Evolutionary conservation across 2,888 invertebrate species (phyloP).

Genomic region (Melinopterus prodromus): DNA sequence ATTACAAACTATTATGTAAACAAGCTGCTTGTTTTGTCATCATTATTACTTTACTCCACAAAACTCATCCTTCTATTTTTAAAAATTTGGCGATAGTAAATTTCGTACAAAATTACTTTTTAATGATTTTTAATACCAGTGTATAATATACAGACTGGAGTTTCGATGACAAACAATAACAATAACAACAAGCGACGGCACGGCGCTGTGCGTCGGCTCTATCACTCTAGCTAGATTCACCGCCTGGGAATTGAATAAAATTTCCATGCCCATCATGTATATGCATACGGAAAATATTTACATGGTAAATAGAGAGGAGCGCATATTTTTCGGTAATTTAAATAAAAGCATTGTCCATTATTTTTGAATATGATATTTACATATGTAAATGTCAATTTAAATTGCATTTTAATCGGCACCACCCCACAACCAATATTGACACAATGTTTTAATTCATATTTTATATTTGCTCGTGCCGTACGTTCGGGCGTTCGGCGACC

Average conservation of each 20-base stretch:
- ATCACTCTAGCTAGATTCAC: not conserved
- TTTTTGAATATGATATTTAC: conserved; percentile 41
- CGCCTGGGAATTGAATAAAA: conserved; percentile 36
- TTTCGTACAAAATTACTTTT: too few relatives aligned
- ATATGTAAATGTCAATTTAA: conserved; percentile 41
- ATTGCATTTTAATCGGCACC: conserved; percentile 42
- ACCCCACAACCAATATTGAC: conserved; percentile 43
- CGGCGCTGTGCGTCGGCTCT: not conserved
- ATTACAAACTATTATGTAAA: too few relatives aligned
- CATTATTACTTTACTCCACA: too few relatives aligned
- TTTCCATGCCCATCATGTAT: conserved; percentile 37
- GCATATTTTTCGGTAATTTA: conserved; percentile 40
- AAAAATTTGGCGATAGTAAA: too few relatives aligned
- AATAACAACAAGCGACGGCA: conserved; percentile 23
- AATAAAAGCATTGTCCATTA: conserved; percentile 40
- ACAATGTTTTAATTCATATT: conserved; percentile 41
- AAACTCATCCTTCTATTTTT: too few relatives aligned
- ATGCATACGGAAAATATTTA: conserved; percentile 39
- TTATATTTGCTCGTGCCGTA: conserved; percentile 31
- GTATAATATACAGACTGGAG: not conserved
- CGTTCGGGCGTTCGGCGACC: not conserved
- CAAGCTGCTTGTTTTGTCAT: too few relatives aligned
- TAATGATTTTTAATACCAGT: too few relatives aligned
- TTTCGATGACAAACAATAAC: conserved; percentile 34
- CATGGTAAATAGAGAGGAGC: conserved; percentile 38